Conservation (phyloP, 2,113 vertebrate genomes). For the Clarias batrachus region DNA sequence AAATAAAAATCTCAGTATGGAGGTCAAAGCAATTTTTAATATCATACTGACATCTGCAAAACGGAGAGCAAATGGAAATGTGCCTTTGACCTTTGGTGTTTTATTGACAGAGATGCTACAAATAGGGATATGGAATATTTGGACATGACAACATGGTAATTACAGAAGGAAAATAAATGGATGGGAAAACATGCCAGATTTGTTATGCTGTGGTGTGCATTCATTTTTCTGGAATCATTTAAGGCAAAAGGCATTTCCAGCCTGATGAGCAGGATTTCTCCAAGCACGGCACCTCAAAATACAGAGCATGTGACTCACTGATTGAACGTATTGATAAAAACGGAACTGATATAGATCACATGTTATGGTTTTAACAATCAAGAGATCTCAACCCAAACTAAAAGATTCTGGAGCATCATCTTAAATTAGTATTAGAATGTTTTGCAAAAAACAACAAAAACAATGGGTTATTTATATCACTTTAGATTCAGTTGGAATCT, state of each 20-base stretch:
- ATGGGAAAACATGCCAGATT: neutral
- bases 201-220: neutral
- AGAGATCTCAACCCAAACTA: neutral
- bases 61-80: conserved; percentile 4
- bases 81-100: conserved; percentile 6
- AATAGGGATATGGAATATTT: neutral
- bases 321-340: neutral
- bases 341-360: neutral
- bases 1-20: neutral
- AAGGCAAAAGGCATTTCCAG: neutral
- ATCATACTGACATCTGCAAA: neutral
- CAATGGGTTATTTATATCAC: neutral
- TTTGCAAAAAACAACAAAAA: neutral
- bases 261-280: neutral
- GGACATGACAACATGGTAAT: neutral
- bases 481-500: neutral
- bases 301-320: neutral
- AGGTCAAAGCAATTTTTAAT: conserved; percentile 6
- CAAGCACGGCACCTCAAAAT: neutral
- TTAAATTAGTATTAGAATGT: neutral
- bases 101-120: neutral
- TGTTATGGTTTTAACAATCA: neutral
- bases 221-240: neutral
- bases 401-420: neutral
- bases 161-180: neutral